phyloP scores from a whole-genome alignment of 2,113 vertebrate species.

The Atrichornis clamosus region DNA sequence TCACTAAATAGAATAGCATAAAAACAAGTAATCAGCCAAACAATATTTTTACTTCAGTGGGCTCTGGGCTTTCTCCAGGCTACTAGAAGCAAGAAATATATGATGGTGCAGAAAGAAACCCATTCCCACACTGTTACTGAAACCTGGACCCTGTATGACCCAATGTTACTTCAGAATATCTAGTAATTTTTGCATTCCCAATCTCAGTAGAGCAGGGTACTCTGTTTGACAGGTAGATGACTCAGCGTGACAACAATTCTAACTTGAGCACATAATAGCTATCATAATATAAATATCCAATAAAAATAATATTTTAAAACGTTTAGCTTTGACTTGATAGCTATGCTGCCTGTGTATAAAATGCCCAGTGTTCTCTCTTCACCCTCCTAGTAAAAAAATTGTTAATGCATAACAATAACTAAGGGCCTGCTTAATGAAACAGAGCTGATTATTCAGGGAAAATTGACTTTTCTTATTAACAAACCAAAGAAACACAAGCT shows the following conservation, averaged over 20 bases:
- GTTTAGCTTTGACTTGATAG: neutral
- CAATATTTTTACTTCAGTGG: neutral
- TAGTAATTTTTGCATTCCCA: neutral
- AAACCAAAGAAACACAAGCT: neutral
- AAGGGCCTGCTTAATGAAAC: neutral
- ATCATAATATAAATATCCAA: neutral
- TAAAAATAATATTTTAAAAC: neutral
- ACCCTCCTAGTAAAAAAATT: neutral
- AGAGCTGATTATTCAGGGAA: neutral
- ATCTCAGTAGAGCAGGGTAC: neutral
- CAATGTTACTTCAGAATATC: neutral
- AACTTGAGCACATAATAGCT: neutral
- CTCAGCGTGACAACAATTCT: neutral
- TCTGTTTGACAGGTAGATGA: neutral
- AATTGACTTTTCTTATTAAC: neutral
- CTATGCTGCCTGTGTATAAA: rapidly evolving
- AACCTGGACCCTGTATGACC: neutral
- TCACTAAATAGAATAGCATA: neutral
- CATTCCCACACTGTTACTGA: neutral
- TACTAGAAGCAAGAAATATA: neutral
- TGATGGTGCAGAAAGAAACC: neutral
- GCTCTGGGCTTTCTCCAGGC: neutral
- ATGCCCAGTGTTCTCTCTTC: neutral
- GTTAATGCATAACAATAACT: neutral
- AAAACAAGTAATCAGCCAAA: neutral